Percentiles rank a stretch among this genome's conserved stretches.
Conservation (phyloP, 1,140 invertebrate species). For the Trachelipus rathkii region DNA sequence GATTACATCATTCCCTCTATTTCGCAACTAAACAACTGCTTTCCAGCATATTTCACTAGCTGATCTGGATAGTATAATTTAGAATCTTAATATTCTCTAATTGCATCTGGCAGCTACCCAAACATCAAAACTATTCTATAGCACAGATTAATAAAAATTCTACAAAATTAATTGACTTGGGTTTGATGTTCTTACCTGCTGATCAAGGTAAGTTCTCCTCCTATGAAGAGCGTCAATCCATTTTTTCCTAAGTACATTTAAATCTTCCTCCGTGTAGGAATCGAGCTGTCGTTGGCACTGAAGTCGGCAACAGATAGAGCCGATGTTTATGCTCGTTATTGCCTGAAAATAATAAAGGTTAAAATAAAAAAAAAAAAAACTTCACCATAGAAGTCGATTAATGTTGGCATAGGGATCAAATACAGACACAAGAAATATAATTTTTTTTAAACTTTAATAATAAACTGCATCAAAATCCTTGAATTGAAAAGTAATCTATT, state of each 20-base stretch:
- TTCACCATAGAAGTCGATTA: no score
- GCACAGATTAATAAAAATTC: neutral
- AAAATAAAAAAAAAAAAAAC: no score
- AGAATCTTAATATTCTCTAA: neutral
- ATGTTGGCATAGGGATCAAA: no score
- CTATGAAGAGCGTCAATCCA: slow-evolving; percentile 88
- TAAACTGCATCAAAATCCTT: no score
- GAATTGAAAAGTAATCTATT: neutral
- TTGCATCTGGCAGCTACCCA: neutral
- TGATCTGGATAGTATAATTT: neutral
- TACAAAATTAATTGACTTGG: neutral
- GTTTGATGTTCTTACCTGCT: slow-evolving; percentile 61
- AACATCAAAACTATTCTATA: neutral
- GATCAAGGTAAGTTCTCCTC: slow-evolving; percentile 81
- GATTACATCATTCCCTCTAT: no score
- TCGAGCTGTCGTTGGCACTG: slow-evolving; percentile 77
- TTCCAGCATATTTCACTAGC: no score
- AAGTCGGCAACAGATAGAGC: slow-evolving; percentile 39
- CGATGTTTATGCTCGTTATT: slow-evolving; percentile 43
- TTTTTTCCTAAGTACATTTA: slow-evolving; percentile 78
- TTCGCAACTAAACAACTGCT: no score
- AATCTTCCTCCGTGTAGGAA: slow-evolving; percentile 96
- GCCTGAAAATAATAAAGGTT: slow-evolving; percentile 22
- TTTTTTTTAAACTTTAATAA: no score
- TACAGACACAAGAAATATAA: no score